Conservation (phyloP, 2,797 vertebrate species). For the Megaceryle alcyon region DNA sequence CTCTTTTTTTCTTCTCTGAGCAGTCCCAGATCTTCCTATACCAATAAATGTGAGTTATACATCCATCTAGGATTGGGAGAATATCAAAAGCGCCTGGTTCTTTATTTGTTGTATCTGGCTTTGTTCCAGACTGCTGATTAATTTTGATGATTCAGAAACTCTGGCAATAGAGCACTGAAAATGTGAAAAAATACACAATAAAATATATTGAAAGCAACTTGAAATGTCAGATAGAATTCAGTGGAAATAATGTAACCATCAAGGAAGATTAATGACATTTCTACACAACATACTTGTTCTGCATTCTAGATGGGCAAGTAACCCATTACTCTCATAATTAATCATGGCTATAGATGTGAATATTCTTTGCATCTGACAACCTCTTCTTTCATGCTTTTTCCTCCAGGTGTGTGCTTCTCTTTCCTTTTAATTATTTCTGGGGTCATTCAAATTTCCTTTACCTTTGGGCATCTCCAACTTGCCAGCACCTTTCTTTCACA, state of each 20-base stretch:
- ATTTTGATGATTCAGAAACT: conserved; percentile 70
- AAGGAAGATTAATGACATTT: conserved; percentile 60
- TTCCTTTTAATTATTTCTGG: not conserved
- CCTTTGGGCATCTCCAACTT: not conserved
- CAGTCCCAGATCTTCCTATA: conserved; percentile 1
- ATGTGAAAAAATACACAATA: conserved; percentile 59
- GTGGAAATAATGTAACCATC: conserved; percentile 63
- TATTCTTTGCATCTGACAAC: conserved; percentile 1
- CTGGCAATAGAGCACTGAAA: conserved; percentile 49
- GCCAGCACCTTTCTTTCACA: not conserved
- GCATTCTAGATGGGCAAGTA: conserved; percentile 56
- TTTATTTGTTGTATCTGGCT: conserved; percentile 57
- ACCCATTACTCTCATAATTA: conserved; percentile 45
- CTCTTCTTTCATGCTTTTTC: not conserved
- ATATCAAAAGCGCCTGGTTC: not conserved
- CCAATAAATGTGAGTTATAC: conserved; percentile 64
- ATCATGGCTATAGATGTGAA: not conserved
- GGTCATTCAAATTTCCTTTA: not conserved
- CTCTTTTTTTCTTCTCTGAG: not conserved
- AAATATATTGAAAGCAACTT: conserved; percentile 68
- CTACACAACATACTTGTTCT: conserved; percentile 22
- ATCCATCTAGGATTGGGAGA: conserved; percentile 21
- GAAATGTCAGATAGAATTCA: conserved; percentile 64
- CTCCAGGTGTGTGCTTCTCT: not conserved
- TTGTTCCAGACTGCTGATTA: conserved; percentile 50